A percentile compares a stretch with the other conserved stretches of the same genome.
Evolutionary conservation across 1,140 invertebrate species (phyloP).

Genomic region (Formica selysi): DNA sequence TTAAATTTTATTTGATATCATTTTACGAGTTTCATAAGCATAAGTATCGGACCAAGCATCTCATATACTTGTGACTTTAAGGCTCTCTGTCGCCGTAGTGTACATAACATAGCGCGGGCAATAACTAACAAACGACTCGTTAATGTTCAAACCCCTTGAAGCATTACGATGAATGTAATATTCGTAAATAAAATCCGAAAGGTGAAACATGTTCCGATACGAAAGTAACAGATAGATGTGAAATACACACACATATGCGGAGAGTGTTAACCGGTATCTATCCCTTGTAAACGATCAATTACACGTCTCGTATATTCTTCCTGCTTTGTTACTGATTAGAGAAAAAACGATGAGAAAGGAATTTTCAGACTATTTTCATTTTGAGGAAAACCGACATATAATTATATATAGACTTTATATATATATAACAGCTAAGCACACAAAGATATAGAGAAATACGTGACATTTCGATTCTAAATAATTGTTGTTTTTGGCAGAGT

Average conservation of each 20-base stretch:
- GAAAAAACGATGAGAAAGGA: not conserved
- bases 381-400: not conserved
- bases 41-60: not conserved
- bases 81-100: not conserved
- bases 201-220: slow-evolving; percentile 14
- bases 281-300: slow-evolving; percentile 9
- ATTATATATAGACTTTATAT: not conserved
- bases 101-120: slow-evolving; percentile 17
- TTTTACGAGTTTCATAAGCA: slow-evolving; percentile 1
- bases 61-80: slow-evolving; percentile 20
- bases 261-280: not conserved
- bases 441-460: not conserved
- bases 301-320: not conserved
- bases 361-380: not conserved
- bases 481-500: slow-evolving; percentile 13
- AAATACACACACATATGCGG: not conserved
- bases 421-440: not conserved
- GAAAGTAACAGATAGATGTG: slow-evolving; percentile 38
- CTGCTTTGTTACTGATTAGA: not conserved
- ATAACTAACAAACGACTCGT: slow-evolving; percentile 53
- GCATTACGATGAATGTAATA: slow-evolving; percentile 53
- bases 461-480: not conserved
- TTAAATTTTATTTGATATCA: slow-evolving; percentile 8
- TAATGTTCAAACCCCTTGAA: slow-evolving; percentile 55
- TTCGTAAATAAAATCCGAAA: slow-evolving; percentile 48